These are phyloP conservation scores for Podarcis muralis DNA, from an alignment of 2,113 vertebrate species.

Conservation along the genomic window DNA sequence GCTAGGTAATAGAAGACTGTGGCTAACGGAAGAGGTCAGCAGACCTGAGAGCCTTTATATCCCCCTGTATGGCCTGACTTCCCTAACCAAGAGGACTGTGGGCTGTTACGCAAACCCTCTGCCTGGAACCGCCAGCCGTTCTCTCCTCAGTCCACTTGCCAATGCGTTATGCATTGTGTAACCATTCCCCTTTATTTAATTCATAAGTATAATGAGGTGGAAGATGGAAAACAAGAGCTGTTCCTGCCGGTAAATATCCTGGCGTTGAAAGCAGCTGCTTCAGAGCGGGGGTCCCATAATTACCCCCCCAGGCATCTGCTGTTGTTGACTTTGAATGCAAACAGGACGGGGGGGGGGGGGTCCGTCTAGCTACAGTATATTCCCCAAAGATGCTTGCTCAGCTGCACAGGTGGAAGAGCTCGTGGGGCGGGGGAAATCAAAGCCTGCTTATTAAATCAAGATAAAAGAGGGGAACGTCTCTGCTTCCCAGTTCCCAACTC, in stretches of 20 bases:
- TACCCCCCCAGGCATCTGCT: background rate
- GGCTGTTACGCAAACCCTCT: background rate
- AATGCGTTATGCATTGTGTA: no score
- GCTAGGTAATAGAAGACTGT: no score
- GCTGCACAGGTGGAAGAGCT: background rate
- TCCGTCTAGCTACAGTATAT: background rate
- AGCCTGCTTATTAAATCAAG: background rate
- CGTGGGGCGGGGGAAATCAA: background rate
- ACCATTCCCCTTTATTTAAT: background rate
- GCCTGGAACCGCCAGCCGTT: background rate
- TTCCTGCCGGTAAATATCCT: background rate
- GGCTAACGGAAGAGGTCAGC: no score
- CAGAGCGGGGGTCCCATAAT: background rate
- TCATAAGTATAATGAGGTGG: background rate
- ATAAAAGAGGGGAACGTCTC: background rate
- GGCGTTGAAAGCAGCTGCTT: background rate
- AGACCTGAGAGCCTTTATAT: no score
- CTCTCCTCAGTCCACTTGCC: background rate
- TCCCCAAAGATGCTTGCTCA: constrained; percentile 5
- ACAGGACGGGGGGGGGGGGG: background rate
- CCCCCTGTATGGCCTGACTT: no score
- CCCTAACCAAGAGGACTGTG: background rate
- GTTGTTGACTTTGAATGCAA: constrained; percentile 12
- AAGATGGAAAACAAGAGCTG: background rate
- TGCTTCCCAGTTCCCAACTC: background rate